phyloP scores from a whole-genome alignment of 2,113 vertebrate species.

The Gnathonemus longibarbis region DNA sequence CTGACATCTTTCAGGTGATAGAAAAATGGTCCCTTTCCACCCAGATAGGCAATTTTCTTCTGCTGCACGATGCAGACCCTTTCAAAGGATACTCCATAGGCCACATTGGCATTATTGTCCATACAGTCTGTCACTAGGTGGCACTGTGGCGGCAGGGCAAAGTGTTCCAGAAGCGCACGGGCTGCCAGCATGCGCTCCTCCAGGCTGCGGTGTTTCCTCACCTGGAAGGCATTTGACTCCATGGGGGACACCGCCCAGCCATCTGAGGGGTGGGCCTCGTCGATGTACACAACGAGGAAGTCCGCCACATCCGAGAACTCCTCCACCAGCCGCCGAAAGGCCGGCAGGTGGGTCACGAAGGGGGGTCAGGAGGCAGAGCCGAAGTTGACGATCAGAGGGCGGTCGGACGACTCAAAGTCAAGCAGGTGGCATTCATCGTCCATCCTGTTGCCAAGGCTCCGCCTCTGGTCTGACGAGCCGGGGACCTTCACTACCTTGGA shows the following conservation, averaged over 20 bases:
- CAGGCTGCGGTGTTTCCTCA: conserved; percentile 81
- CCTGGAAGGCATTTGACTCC: conserved; percentile 72
- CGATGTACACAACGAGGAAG: conserved; percentile 94
- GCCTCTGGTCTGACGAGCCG: conserved; percentile 45
- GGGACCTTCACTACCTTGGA: conserved; percentile 82
- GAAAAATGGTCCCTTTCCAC: conserved; percentile 91
- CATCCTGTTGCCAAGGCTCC: conserved; percentile 33
- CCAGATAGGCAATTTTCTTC: conserved; percentile 85
- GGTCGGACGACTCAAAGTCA: conserved; percentile 80
- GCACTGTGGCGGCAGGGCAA: conserved; percentile 84
- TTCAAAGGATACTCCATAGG: conserved; percentile 89
- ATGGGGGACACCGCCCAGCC: conserved; percentile 84
- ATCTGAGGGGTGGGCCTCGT: conserved; percentile 92
- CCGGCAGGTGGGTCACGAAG: conserved; percentile 83
- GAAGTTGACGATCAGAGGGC: conserved; percentile 93
- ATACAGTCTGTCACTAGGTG: conserved; percentile 89
- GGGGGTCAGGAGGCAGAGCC: conserved; percentile 98
- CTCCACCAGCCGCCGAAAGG: conserved; percentile 88
- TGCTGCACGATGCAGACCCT: conserved; percentile 89
- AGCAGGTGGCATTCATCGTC: conserved; percentile 73
- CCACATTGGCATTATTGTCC: conserved; percentile 92
- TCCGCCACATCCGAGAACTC: conserved; percentile 88
- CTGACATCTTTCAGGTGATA: conserved; percentile 86
- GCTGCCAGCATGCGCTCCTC: conserved; percentile 85
- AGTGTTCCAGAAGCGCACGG: conserved; percentile 72